Percentiles rank a stretch among this genome's conserved stretches.
These are phyloP conservation scores for Ceyx erithaca DNA, from an alignment of 2,797 vertebrate genomes.

Conservation along the genomic window DNA sequence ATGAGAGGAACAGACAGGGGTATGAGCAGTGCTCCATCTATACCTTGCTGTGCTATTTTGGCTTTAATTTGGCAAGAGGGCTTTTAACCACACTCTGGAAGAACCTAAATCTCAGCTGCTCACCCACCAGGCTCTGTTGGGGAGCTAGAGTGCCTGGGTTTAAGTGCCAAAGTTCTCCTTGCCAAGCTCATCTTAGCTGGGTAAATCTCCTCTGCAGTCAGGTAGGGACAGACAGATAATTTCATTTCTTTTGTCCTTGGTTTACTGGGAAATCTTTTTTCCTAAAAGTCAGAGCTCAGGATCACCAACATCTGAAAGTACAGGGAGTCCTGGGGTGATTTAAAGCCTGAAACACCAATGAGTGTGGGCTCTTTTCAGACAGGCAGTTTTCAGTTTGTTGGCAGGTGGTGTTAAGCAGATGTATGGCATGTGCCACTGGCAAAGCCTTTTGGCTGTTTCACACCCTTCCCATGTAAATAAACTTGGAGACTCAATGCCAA, in stretches of 20 bases:
- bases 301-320: background rate
- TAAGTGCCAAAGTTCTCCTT: background rate
- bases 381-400: background rate
- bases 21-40: background rate
- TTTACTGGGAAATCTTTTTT: background rate
- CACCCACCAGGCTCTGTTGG: background rate
- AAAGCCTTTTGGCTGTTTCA: background rate
- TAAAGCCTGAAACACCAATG: background rate
- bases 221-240: background rate
- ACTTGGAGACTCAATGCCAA: background rate
- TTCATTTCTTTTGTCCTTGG: background rate
- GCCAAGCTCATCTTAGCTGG: background rate
- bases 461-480: background rate
- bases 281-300: background rate
- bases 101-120: fast-evolving
- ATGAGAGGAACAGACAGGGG: fast-evolving
- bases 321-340: background rate
- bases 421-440: background rate
- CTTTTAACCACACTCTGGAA: background rate
- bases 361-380: background rate
- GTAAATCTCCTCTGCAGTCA: background rate
- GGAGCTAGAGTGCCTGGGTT: background rate
- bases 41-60: background rate
- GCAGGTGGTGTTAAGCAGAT: background rate
- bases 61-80: background rate